Evolutionary conservation across 2,888 invertebrate genomes (phyloP).

Genomic region (Dysmachus trigonus): DNA sequence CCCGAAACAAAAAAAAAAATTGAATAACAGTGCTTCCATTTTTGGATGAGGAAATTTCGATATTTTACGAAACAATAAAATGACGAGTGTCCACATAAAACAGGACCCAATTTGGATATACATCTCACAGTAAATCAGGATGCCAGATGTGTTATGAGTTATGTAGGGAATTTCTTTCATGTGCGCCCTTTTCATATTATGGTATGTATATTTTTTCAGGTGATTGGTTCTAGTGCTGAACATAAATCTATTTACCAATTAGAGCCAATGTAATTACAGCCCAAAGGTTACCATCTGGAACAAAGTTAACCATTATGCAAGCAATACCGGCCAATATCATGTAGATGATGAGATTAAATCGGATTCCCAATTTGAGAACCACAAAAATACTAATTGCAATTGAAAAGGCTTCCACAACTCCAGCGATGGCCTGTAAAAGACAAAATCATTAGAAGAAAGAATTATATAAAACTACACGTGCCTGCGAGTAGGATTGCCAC

Average conservation of each 20-base stretch:
- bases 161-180: neutral
- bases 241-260: slow-evolving; percentile 66
- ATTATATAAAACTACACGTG: neutral
- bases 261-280: slow-evolving; percentile 74
- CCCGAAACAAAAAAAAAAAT: neutral
- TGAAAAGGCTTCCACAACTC: slow-evolving; percentile 77
- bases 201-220: neutral
- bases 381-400: slow-evolving; percentile 77
- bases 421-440: slow-evolving; percentile 67
- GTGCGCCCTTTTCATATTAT: neutral
- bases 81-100: neutral
- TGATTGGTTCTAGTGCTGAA: neutral
- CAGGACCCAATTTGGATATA: neutral
- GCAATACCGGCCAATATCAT: slow-evolving; percentile 76
- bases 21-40: neutral
- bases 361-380: slow-evolving; percentile 75
- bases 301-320: slow-evolving; percentile 70
- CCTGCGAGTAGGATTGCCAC: neutral
- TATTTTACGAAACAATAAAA: neutral
- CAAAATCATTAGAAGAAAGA: neutral
- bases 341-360: slow-evolving; percentile 74
- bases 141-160: neutral
- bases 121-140: neutral
- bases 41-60: neutral
- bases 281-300: slow-evolving; percentile 68